A percentile compares a stretch with the other conserved stretches of the same genome.
phyloP scores from a whole-genome alignment of 2,888 invertebrate genomes.

The Diachrysia chrysitis region DNA sequence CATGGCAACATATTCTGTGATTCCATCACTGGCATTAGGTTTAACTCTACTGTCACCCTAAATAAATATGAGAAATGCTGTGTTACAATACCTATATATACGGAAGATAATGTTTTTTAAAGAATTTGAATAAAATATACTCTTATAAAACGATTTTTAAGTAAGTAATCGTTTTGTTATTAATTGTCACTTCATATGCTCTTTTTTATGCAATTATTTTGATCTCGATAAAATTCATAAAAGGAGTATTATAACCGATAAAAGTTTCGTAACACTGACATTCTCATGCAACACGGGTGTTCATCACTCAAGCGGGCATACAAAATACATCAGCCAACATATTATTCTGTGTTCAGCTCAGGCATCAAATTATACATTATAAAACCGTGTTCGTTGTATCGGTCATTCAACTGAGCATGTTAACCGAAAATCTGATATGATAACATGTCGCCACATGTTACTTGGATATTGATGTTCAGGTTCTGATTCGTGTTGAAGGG shows the following conservation, averaged over 20 bases:
- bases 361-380: constrained; percentile 37
- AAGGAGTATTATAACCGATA: constrained; percentile 10
- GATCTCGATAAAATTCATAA: neutral
- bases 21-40: no score
- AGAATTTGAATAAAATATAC: no score
- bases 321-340: constrained; percentile 38
- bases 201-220: no score
- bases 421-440: constrained; percentile 13
- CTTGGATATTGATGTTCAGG: neutral
- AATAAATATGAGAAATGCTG: no score
- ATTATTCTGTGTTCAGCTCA: constrained; percentile 13
- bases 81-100: no score
- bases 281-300: constrained; percentile 24
- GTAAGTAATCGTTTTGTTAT: no score
- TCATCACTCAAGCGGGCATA: constrained; percentile 22
- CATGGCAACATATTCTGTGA: no score
- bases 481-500: neutral
- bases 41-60: no score
- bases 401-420: constrained; percentile 17
- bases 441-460: neutral
- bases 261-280: constrained; percentile 20
- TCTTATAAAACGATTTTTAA: no score
- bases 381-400: constrained; percentile 17
- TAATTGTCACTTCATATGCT: no score
- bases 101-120: no score